These are phyloP conservation scores for Drosophila sechellia DNA, from an alignment of 1,140 invertebrate species.

Conservation along the genomic window DNA sequence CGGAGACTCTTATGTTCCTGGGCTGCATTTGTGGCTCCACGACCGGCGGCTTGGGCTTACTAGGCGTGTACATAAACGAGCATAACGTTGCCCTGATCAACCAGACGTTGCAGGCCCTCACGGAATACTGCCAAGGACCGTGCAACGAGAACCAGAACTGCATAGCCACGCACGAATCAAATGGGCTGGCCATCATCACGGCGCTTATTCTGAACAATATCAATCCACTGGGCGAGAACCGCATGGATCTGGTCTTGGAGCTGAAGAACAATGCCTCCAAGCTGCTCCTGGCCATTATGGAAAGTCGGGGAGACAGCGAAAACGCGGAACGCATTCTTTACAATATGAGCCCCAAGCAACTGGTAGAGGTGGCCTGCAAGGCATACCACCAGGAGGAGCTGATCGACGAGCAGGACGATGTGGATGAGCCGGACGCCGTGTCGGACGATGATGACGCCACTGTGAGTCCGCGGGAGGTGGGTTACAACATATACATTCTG, in stretches of 20 bases:
- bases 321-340: slow-evolving; percentile 98
- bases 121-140: slow-evolving; percentile 99
- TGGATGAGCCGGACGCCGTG: slow-evolving; percentile 77
- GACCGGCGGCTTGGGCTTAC: slow-evolving; percentile 97
- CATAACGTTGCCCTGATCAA: slow-evolving; percentile 98
- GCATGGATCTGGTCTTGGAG: slow-evolving; percentile 98
- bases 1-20: slow-evolving; percentile 98
- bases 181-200: slow-evolving; percentile 99
- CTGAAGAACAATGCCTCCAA: slow-evolving; percentile 99
- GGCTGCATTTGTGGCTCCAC: slow-evolving; percentile 99
- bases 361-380: slow-evolving; percentile 96
- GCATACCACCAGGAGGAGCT: slow-evolving; percentile 95
- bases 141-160: slow-evolving; percentile 99
- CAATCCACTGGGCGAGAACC: slow-evolving; percentile 96
- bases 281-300: slow-evolving; percentile 98
- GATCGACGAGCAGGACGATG: slow-evolving; percentile 77
- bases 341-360: slow-evolving; percentile 98
- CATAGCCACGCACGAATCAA: slow-evolving; percentile 99
- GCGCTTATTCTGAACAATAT: slow-evolving; percentile 99
- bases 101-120: slow-evolving; percentile 99
- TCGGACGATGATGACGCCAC: slow-evolving; percentile 91
- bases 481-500: slow-evolving; percentile 99
- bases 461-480: slow-evolving; percentile 96
- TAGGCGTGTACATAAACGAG: slow-evolving; percentile 99
- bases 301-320: slow-evolving; percentile 97